These are phyloP conservation scores for Leptobrachium ailaonicum DNA, from an alignment of 2,113 vertebrate genomes.

Conservation along the genomic window DNA sequence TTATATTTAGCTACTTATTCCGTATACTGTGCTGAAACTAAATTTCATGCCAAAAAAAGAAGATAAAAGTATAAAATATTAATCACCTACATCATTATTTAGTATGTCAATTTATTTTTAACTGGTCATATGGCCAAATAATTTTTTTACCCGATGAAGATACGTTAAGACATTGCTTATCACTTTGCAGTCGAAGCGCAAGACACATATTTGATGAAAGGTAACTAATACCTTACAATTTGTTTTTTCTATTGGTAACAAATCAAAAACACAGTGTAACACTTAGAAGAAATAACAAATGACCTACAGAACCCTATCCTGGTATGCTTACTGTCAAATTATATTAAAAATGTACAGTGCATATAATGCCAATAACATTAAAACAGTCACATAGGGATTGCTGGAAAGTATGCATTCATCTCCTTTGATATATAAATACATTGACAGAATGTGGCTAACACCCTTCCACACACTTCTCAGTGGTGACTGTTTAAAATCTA, in stretches of 20 bases:
- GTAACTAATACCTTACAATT: not conserved
- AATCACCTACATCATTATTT: too few relatives aligned
- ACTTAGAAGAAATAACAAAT: constrained; percentile 15
- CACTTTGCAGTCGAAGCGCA: not conserved
- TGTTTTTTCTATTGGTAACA: not conserved
- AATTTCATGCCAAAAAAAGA: too few relatives aligned
- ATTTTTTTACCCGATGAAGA: too few relatives aligned
- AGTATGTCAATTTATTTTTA: too few relatives aligned
- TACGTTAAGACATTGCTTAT: not conserved
- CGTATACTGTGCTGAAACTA: too few relatives aligned
- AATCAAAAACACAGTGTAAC: not conserved
- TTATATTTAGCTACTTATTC: too few relatives aligned
- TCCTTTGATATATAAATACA: constrained; percentile 46
- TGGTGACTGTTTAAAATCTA: constrained; percentile 32
- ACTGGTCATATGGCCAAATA: too few relatives aligned
- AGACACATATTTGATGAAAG: not conserved
- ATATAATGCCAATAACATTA: constrained; percentile 29
- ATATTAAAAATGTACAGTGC: constrained; percentile 33
- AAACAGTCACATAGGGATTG: constrained; percentile 32
- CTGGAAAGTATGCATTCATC: constrained; percentile 42
- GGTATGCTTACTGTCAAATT: constrained; percentile 26
- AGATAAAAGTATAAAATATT: too few relatives aligned
- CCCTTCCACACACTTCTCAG: constrained; percentile 39
- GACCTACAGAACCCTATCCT: constrained; percentile 24
- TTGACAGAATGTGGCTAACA: constrained; percentile 48